Conservation (phyloP, 2,113 vertebrate species). For the Halichoeres trimaculatus region DNA sequence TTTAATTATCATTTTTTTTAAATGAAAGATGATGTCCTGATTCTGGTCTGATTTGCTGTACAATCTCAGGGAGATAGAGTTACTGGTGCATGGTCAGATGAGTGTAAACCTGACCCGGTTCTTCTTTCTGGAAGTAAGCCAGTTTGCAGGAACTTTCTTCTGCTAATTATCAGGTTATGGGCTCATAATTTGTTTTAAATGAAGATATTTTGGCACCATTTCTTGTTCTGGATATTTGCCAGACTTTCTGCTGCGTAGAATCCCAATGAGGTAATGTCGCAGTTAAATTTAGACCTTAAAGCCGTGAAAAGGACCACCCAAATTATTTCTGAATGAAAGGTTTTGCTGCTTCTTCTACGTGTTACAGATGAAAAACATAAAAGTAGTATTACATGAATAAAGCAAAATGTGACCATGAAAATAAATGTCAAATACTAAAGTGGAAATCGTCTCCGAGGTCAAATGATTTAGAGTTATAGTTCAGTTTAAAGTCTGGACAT, state of each 20-base stretch:
- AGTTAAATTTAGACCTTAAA: too few species aligned
- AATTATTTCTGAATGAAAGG: neutral
- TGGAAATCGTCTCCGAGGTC: neutral
- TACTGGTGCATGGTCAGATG: too few species aligned
- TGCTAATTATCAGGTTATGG: neutral
- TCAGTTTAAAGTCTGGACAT: neutral
- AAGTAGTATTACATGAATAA: too few species aligned
- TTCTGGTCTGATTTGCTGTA: too few species aligned
- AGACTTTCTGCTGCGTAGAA: neutral
- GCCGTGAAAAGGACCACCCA: neutral
- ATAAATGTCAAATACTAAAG: neutral
- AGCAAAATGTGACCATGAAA: too few species aligned
- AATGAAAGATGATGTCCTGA: too few species aligned
- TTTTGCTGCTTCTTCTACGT: neutral
- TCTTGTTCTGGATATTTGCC: neutral
- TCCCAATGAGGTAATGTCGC: neutral
- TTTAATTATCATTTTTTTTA: too few species aligned
- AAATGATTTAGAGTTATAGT: neutral
- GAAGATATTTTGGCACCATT: conserved; percentile 12
- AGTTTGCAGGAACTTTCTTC: too few species aligned
- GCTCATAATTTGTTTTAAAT: conserved; percentile 20
- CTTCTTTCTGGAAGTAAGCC: too few species aligned
- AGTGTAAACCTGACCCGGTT: too few species aligned
- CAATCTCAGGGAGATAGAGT: too few species aligned
- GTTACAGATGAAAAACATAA: neutral